Evolutionary conservation across 2,888 invertebrate species (phyloP).

Genomic region (Acrobasis consociella): DNA sequence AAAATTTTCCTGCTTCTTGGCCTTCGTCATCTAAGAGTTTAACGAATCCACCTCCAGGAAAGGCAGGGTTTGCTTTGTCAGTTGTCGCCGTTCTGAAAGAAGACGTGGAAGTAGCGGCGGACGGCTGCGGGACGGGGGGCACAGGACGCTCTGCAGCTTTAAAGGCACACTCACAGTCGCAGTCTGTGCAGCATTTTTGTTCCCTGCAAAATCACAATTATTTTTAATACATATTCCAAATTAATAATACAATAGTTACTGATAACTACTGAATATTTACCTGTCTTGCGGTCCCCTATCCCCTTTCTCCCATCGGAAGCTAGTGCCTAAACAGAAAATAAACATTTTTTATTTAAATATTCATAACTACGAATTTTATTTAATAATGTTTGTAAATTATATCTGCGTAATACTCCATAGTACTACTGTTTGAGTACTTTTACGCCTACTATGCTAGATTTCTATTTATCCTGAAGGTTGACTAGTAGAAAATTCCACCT

Average conservation of each 20-base stretch:
- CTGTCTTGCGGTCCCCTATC: slow-evolving; percentile 39
- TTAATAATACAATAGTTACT: no score
- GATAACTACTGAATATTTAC: slow-evolving; percentile 4
- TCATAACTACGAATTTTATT: not conserved
- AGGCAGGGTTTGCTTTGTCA: slow-evolving; percentile 40
- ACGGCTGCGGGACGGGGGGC: slow-evolving; percentile 32
- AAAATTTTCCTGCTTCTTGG: slow-evolving; percentile 65
- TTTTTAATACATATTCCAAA: no score
- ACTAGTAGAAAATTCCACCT: no score
- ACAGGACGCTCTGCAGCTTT: slow-evolving; percentile 27
- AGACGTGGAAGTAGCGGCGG: slow-evolving; percentile 50
- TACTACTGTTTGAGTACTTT: no score
- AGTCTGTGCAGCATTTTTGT: slow-evolving; percentile 13
- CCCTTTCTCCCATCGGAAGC: slow-evolving; percentile 35
- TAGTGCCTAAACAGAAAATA: slow-evolving; percentile 29
- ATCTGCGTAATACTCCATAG: no score
- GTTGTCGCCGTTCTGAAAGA: slow-evolving; percentile 56
- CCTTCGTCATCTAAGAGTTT: slow-evolving; percentile 58
- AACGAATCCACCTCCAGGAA: slow-evolving; percentile 51
- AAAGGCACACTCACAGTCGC: slow-evolving; percentile 29
- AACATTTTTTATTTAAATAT: not conserved
- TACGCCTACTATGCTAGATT: no score
- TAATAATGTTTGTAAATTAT: no score
- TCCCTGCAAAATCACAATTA: not conserved
- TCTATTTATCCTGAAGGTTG: no score